Evolutionary conservation across 1,140 invertebrate genomes (phyloP).

Genomic region (Micrasema minimum): DNA sequence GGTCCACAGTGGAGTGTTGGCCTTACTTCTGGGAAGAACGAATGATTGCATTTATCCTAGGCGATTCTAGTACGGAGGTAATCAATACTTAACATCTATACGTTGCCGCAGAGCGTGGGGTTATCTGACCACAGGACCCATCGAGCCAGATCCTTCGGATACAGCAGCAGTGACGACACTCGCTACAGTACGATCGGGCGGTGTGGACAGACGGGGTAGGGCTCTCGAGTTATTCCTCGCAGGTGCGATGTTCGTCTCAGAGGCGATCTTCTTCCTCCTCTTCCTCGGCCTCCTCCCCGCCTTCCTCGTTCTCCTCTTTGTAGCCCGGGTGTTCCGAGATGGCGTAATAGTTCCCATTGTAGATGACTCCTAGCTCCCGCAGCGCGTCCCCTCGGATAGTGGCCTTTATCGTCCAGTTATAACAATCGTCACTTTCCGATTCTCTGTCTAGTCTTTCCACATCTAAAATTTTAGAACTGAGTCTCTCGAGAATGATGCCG

Average conservation of each 20-base stretch:
- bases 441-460: conserved; percentile 91
- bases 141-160: neutral
- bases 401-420: conserved; percentile 94
- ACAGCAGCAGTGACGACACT: neutral
- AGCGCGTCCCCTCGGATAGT: conserved; percentile 90
- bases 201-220: conserved; percentile 32
- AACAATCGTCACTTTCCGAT: conserved; percentile 89
- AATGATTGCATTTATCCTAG: conserved; percentile 43
- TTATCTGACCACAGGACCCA: conserved; percentile 30
- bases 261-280: conserved; percentile 83
- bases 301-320: conserved; percentile 86
- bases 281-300: conserved; percentile 81
- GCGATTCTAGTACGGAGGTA: conserved; percentile 38
- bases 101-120: conserved; percentile 53
- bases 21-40: conserved; percentile 42
- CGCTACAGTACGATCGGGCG: conserved; percentile 56
- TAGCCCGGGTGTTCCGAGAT: conserved; percentile 94
- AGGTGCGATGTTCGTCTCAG: conserved; percentile 69
- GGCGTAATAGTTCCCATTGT: conserved; percentile 95
- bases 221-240: conserved; percentile 54
- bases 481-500: conserved; percentile 90
- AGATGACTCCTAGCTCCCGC: conserved; percentile 90
- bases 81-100: conserved; percentile 36
- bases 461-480: conserved; percentile 92
- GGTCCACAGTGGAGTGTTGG: neutral